Evolutionary conservation across 2,797 vertebrate genomes (phyloP), one percentile per base, ranked within the genome.

Genomic region (Enteromius viviparus): DNA sequence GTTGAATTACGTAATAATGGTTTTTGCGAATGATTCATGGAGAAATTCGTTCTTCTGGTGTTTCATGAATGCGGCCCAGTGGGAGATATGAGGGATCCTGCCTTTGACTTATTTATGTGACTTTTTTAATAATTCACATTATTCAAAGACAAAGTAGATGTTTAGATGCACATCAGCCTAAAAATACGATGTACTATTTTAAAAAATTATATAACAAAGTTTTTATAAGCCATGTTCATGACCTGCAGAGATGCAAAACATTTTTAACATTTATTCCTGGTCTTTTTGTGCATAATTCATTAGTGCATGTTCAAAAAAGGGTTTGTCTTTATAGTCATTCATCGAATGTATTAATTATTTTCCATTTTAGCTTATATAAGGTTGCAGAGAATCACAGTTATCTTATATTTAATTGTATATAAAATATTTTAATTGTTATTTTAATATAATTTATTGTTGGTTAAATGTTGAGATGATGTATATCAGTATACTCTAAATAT

Each of bases 31-130:
- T 17, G 45, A 64, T 81, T 60, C 45, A 65, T 37, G 0, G 29
- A 74, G 58, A 62, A 72, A 74, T 74, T 49, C 1, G 0, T 51
- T 62, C 14, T 6, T 2, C 26, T 74, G 5, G 21, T 81, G 66
- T 80, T 70, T 80, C 68, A 60, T 80, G 19, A 34, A 81, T 81
- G 26, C n/a, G 19, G 14, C 0, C 5, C 58, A n/a, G n/a, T 60
- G 80, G 10, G 26, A 64, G 8, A 72, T 71, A 12, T 37, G 75
- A 45, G 23, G 32, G 4, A 19, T 81, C 4, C 19, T 32, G 79
- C 55, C 42, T 29, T 21, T 49, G 42, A 49, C 55, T 74, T 65
- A 64, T 51, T 81, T 51, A 74, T 65, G 58, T 62, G 29, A 51
- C 12, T 26, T 26, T n/a, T n/a, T 60, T 47, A 72, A 74, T 74